These are phyloP conservation scores for Ceramica pisi DNA, from an alignment of 2,888 invertebrate species.

Conservation along the genomic window DNA sequence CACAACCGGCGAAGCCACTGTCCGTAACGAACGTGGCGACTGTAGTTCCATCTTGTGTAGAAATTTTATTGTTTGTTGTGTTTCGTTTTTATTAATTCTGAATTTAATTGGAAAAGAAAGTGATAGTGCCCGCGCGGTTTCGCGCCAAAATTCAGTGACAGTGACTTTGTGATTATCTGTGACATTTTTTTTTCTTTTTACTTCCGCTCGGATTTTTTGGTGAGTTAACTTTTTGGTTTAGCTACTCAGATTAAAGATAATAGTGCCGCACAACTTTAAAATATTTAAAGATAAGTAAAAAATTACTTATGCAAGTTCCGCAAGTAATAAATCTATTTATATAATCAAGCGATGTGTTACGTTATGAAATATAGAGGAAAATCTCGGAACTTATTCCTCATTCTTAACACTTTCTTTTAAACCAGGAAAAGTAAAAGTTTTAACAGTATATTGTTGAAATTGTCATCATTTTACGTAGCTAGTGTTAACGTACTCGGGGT, in stretches of 20 bases:
- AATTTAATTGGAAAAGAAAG: slow-evolving; percentile 66
- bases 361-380: slow-evolving; percentile 72
- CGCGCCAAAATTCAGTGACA: slow-evolving; percentile 78
- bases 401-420: slow-evolving; percentile 67
- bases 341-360: slow-evolving; percentile 63
- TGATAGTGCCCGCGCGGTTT: slow-evolving; percentile 71
- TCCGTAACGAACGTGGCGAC: slow-evolving; percentile 84
- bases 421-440: slow-evolving; percentile 86
- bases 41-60: slow-evolving; percentile 61
- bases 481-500: slow-evolving; percentile 81
- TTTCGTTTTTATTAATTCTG: slow-evolving; percentile 40
- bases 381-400: slow-evolving; percentile 60
- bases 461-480: slow-evolving; percentile 79
- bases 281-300: background rate
- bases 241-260: background rate
- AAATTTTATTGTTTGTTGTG: slow-evolving; percentile 49
- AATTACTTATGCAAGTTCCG: slow-evolving; percentile 60
- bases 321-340: slow-evolving; percentile 65
- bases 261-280: background rate
- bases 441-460: slow-evolving; percentile 80
- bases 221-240: slow-evolving; percentile 62
- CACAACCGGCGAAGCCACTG: slow-evolving; percentile 88
- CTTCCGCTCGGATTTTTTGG: slow-evolving; percentile 68
- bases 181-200: slow-evolving; percentile 71
- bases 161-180: slow-evolving; percentile 80